A percentile compares a stretch with the other conserved stretches of the same genome.
phyloP scores from a whole-genome alignment of 1,140 invertebrate genomes.

The Drosophila equinoxialis region DNA sequence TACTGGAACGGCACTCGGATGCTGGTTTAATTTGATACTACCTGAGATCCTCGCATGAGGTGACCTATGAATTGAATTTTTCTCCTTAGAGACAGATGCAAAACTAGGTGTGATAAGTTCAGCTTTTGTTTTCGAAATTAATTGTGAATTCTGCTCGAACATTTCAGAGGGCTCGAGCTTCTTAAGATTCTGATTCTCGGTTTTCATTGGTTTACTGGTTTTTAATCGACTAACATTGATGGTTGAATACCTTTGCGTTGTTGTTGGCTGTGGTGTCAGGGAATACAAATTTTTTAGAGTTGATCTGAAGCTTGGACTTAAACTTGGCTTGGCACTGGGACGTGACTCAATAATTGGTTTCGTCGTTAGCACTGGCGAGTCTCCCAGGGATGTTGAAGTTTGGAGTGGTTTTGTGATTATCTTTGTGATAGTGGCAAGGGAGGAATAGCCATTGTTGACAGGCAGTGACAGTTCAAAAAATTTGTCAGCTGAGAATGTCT shows the following conservation, averaged over 20 bases:
- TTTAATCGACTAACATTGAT: not conserved
- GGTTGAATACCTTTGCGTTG: not conserved
- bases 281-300: not conserved
- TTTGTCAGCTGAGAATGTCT: not conserved
- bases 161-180: slow-evolving; percentile 17
- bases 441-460: not conserved
- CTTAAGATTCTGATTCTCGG: not conserved
- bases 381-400: not conserved
- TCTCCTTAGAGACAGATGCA: not conserved
- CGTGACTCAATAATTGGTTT: not conserved
- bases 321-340: not conserved
- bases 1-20: not conserved
- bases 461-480: slow-evolving; percentile 20
- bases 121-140: not conserved
- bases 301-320: not conserved
- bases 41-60: not conserved
- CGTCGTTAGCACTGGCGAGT: not conserved
- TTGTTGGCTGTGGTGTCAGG: not conserved
- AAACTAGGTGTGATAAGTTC: not conserved
- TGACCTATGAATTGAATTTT: not conserved
- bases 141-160: not conserved
- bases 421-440: not conserved
- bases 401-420: not conserved
- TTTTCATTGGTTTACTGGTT: not conserved
- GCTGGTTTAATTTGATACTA: too few relatives aligned